Conservation (phyloP, 2,113 vertebrate genomes). For the Hydrolagus affinis region DNA sequence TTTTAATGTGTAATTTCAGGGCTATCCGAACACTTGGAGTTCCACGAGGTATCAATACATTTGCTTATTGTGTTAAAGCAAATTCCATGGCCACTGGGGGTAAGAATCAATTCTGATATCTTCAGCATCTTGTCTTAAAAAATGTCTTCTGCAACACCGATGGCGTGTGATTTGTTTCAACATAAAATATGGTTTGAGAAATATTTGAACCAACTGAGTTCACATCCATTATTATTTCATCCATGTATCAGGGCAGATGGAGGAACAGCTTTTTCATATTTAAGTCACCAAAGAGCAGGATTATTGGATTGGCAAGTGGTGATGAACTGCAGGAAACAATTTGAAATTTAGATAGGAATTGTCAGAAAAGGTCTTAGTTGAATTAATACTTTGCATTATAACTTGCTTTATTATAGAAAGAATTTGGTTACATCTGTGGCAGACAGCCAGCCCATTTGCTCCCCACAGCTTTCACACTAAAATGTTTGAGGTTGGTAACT, state of each 20-base stretch:
- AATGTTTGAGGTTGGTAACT: too few species aligned
- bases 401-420: too few species aligned
- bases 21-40: constrained; percentile 57
- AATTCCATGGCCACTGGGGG: constrained; percentile 59
- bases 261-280: too few species aligned
- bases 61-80: constrained; percentile 55
- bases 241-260: not conserved
- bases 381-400: too few species aligned
- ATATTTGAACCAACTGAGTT: not conserved
- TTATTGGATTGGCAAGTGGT: too few species aligned
- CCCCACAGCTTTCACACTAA: too few species aligned
- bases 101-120: constrained; percentile 36
- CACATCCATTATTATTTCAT: not conserved
- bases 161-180: not conserved
- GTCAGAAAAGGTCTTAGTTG: too few species aligned
- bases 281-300: too few species aligned
- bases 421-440: too few species aligned
- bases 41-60: constrained; percentile 53
- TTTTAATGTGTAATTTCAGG: constrained; percentile 43
- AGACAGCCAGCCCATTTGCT: too few species aligned
- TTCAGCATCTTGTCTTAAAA: not conserved
- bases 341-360: too few species aligned
- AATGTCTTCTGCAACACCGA: not conserved
- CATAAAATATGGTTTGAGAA: not conserved
- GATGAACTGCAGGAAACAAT: too few species aligned